Evolutionary conservation across 2,888 invertebrate species (phyloP), one percentile per base, ranked within the genome.

Genomic region (Machimus atricapillus): DNA sequence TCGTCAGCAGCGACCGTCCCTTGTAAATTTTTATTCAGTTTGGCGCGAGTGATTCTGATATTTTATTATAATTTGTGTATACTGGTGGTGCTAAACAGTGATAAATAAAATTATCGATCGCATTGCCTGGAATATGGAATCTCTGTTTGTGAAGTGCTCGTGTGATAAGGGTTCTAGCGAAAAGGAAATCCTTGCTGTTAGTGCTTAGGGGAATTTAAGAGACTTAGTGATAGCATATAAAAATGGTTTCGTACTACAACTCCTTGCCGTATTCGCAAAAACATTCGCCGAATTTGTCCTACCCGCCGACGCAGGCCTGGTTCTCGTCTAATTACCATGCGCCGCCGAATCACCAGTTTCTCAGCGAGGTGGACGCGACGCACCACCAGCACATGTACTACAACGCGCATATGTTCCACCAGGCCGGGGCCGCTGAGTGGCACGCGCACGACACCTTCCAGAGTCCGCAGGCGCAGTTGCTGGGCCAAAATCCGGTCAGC

Each of bases 231-330:
- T 82, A 82, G 37, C 66, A 34, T 34, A 66, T 34, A 66, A 90
- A 89, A 87, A 96, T 96, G 96, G 96, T 96, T 93, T 95, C 95
- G 90, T 96, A 96, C 92, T 96, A 93, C 94, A 95, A 92, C 93
- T 89, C 95, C 91, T 94, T 95, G 92, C 94, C 95, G 93, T 95
- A 95, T 93, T 94, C 95, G 91, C 92, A 92, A 89, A 95, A 95
- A 92, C 95, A 95, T 89, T 94, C 93, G 92, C 91, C 92, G 81
- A 94, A 94, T 92, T 93, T 94, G 90, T 94, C 95, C 88, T 94
- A 95, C 90, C 85, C 89, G 43, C 86, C 89, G 66, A 77, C 89
- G 73, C 92, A 92, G 66, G 90, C 92, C n/a, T 94, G 93, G 93
- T 94, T 92, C 91, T 91, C 91, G 14, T 90, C 90, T 89, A 93